Conservation (phyloP, 2,888 invertebrate genomes). For the Plagodis pulveraria region DNA sequence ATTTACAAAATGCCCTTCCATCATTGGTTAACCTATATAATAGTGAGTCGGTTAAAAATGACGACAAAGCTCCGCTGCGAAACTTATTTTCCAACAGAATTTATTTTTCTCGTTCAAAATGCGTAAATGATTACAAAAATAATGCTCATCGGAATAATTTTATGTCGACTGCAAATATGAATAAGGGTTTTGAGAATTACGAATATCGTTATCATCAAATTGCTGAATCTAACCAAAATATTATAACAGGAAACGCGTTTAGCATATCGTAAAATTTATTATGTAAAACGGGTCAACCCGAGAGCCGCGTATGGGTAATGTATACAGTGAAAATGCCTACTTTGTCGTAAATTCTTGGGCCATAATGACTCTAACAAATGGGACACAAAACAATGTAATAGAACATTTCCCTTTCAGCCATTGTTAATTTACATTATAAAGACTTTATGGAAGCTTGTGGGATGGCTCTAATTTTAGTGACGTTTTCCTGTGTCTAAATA, state of each 20-base stretch:
- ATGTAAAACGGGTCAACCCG: slow-evolving; percentile 17
- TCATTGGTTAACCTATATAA: no score
- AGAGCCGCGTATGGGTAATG: slow-evolving; percentile 20
- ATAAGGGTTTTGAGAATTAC: no score
- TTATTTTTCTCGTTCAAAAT: no score
- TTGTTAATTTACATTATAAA: slow-evolving; percentile 20
- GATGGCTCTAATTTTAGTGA: slow-evolving; percentile 9
- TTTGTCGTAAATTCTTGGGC: slow-evolving; percentile 23
- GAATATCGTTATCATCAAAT: no score
- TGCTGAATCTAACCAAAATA: no score
- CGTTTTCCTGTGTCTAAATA: background rate
- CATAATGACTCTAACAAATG: slow-evolving; percentile 30
- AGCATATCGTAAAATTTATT: slow-evolving; percentile 16
- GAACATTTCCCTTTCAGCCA: slow-evolving; percentile 18
- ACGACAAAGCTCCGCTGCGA: no score
- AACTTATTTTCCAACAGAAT: no score
- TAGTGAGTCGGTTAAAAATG: no score
- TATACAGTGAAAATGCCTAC: slow-evolving; percentile 21
- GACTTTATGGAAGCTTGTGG: slow-evolving; percentile 1
- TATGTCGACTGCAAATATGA: no score
- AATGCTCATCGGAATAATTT: no score
- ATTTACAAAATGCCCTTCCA: no score
- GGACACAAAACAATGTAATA: slow-evolving; percentile 23
- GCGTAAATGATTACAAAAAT: no score
- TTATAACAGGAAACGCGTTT: slow-evolving; percentile 2